phyloP scores from a whole-genome alignment of 2,888 invertebrate species.

The Zelleria hepariella region DNA sequence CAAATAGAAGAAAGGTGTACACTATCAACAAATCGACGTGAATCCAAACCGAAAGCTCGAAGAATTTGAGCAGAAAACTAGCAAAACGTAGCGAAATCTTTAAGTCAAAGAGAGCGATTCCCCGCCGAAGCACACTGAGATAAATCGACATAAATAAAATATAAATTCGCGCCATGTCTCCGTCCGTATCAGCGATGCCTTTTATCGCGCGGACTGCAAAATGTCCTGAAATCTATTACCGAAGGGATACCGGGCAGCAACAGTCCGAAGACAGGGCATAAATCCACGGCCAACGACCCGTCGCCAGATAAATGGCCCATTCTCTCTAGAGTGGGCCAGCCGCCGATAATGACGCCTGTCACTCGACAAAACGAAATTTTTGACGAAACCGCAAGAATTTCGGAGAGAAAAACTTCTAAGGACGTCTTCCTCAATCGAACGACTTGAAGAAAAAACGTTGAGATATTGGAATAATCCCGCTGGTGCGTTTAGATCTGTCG shows the following conservation, averaged over 20 bases:
- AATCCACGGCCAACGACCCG: slow-evolving; percentile 14
- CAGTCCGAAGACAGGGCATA: slow-evolving; percentile 16
- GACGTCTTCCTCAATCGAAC: no score
- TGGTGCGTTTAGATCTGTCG: neutral
- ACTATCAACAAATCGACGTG: no score
- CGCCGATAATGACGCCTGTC: neutral
- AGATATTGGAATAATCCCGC: neutral
- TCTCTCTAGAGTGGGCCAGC: neutral
- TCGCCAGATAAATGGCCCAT: neutral
- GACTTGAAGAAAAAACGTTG: neutral
- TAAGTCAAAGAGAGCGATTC: no score
- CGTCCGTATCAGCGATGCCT: neutral
- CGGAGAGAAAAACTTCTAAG: neutral
- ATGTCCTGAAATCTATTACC: slow-evolving; percentile 8
- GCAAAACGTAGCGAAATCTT: no score
- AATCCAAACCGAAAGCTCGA: no score
- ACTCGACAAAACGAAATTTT: neutral
- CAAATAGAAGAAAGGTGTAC: no score
- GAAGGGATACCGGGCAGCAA: slow-evolving; percentile 7
- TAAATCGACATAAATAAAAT: neutral
- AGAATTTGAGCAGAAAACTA: no score
- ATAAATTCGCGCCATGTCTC: neutral
- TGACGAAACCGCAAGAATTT: neutral
- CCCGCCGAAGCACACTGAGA: neutral
- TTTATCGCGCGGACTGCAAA: slow-evolving; percentile 1